Evolutionary conservation across 2,797 vertebrate species (phyloP).

Genomic region (Martes flavigula): DNA sequence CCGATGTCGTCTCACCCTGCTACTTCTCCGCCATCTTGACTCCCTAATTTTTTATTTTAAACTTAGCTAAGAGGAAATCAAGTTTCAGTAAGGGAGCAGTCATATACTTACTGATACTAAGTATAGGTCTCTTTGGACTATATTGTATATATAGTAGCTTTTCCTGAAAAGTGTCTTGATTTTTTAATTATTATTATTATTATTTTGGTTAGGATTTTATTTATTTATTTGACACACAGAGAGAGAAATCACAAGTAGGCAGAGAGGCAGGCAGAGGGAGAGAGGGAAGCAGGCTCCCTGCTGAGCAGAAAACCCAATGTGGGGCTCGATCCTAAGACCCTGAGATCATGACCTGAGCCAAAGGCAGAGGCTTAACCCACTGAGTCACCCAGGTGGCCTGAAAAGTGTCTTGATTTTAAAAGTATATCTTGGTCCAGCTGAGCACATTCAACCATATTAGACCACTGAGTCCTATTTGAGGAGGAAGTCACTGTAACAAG

Average conservation of each 20-base stretch:
- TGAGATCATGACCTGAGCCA: too few species aligned
- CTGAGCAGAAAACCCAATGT: too few species aligned
- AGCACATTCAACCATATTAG: neutral
- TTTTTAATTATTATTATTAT: neutral
- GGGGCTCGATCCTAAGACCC: too few species aligned
- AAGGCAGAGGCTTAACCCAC: too few species aligned
- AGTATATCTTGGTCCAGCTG: neutral
- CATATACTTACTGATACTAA: neutral
- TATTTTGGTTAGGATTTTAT: too few species aligned
- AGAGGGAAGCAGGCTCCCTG: too few species aligned
- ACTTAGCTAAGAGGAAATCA: neutral
- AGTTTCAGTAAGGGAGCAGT: neutral
- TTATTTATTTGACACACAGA: too few species aligned
- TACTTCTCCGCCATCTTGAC: too few species aligned
- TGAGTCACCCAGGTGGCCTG: neutral
- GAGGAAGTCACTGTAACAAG: neutral
- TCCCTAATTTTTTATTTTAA: neutral
- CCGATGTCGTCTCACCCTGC: too few species aligned
- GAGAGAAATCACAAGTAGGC: too few species aligned
- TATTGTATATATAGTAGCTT: fast-evolving
- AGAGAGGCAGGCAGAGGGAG: too few species aligned
- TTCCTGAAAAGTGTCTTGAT: neutral
- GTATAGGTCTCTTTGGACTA: neutral
- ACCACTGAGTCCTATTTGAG: fast-evolving
- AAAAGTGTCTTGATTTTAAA: neutral